Evolutionary conservation across 2,888 invertebrate species (phyloP).

Genomic region (Miltochrista miniata): DNA sequence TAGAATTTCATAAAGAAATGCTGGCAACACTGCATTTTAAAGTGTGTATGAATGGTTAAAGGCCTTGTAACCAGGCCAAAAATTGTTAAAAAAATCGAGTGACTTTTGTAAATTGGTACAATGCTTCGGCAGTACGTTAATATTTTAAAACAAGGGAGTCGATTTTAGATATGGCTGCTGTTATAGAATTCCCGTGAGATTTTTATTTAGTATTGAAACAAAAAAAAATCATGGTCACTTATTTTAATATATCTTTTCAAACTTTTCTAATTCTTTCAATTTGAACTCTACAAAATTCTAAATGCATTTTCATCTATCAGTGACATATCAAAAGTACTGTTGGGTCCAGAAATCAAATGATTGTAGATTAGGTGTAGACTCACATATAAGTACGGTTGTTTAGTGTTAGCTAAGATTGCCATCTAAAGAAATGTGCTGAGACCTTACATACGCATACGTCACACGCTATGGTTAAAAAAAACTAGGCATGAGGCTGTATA

Average conservation of each 20-base stretch:
- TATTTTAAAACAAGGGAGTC: constrained; percentile 23
- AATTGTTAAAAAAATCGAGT: constrained; percentile 10
- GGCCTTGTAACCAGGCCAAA: too few relatives aligned
- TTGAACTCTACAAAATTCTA: not conserved
- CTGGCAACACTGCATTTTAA: constrained; percentile 42
- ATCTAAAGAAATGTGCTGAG: not conserved
- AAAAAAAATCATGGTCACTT: too few relatives aligned
- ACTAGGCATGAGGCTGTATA: too few relatives aligned
- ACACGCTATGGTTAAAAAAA: too few relatives aligned
- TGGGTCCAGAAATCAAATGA: constrained; percentile 35
- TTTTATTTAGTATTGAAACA: constrained; percentile 38
- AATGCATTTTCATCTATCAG: constrained; percentile 3
- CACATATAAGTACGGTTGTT: constrained; percentile 1
- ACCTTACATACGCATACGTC: too few relatives aligned
- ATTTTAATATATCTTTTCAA: too few relatives aligned
- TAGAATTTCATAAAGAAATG: constrained; percentile 34
- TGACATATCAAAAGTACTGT: constrained; percentile 38
- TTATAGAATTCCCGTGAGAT: constrained; percentile 44
- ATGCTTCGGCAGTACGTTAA: not conserved
- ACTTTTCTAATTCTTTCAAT: too few relatives aligned
- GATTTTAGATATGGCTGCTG: constrained; percentile 36
- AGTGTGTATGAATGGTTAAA: not conserved
- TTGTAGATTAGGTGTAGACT: constrained; percentile 18
- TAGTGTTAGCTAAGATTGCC: not conserved
- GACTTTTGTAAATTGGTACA: constrained; percentile 22